Evolutionary conservation across 2,113 vertebrate genomes (phyloP), one percentile per base, ranked within the genome.

Genomic region (Hemicordylus capensis): DNA sequence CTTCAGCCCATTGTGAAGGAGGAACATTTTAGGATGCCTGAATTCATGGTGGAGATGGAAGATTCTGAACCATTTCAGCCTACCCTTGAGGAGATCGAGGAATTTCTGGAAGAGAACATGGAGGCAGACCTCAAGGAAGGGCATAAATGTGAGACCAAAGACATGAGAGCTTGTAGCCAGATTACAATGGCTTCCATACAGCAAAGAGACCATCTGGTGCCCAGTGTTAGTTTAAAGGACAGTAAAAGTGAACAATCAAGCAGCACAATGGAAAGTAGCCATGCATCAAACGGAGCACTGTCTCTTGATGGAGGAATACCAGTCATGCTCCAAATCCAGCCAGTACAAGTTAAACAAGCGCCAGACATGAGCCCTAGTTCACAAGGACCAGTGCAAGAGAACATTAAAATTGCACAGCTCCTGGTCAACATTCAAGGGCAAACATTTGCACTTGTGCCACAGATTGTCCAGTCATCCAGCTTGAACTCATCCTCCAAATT

Each of bases 81-180:
- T 64, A 99, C 98, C 0, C 95, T 99, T 94, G 98, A 99, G 89
- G 98, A 99, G 92, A 99, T 99, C 1, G 98, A 98, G 93, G 98
- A 99, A 88, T 99, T 99, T 94, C 92, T 99, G 91, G 98, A 99
- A 93, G 98, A 99, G 89, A 99, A 99, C 88, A 99, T 99, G 98
- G 97, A 98, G 83, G 87, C 94, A 15, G 97, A 96, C 59, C 95
- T 96, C 90, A 98, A 97, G 92, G 96, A 97, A 87, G 96, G 97
- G 64, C 88, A 93, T 42, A 93, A 92, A 91, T 92, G 88, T 4
- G 90, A 86, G 86, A 91, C 88, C 91, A 95, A 92, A 96, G 96
- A 94, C 89, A 92, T 87, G 87, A 97, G 94, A 92, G 90, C 91
- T 89, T 96, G 95, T 70, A 91, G 93, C 82, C 97, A 97, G 84